phyloP scores from a whole-genome alignment of 1,140 invertebrate genomes.

The Elysia chlorotica region DNA sequence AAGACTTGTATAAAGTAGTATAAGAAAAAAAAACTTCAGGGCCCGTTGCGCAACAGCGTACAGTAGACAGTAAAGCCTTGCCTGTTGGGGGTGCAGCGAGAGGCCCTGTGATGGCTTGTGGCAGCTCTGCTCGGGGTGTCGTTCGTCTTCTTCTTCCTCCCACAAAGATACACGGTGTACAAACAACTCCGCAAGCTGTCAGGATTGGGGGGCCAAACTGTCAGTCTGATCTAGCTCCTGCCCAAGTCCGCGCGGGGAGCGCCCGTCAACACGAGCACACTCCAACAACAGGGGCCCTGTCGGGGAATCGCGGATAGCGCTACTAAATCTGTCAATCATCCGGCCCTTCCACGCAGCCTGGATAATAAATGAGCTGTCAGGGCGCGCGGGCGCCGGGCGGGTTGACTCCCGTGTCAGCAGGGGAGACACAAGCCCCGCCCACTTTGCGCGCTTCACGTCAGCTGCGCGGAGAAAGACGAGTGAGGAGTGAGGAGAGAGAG shows the following conservation, averaged over 20 bases:
- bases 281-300: slow-evolving; percentile 55
- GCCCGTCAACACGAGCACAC: slow-evolving; percentile 55
- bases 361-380: slow-evolving; percentile 60
- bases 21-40: no score
- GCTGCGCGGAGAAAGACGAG: slow-evolving; percentile 4
- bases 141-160: no score
- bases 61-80: no score
- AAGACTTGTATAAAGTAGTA: no score
- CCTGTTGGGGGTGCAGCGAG: no score
- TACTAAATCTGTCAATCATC: slow-evolving; percentile 59
- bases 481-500: no score
- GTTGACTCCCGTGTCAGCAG: slow-evolving; percentile 39
- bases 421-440: slow-evolving; percentile 29
- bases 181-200: slow-evolving; percentile 24
- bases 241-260: slow-evolving; percentile 23
- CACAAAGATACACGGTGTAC: slow-evolving; percentile 33
- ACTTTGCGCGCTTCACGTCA: slow-evolving; percentile 23
- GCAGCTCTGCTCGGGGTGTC: no score
- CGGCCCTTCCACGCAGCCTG: slow-evolving; percentile 13
- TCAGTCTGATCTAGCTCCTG: slow-evolving; percentile 13
- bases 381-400: slow-evolving; percentile 42
- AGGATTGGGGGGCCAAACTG: slow-evolving; percentile 13
- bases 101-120: no score
- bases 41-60: no score
- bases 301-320: slow-evolving; percentile 51